Evolutionary conservation across 2,113 vertebrate genomes (phyloP).

Genomic region (Ceuthmochares aereus): DNA sequence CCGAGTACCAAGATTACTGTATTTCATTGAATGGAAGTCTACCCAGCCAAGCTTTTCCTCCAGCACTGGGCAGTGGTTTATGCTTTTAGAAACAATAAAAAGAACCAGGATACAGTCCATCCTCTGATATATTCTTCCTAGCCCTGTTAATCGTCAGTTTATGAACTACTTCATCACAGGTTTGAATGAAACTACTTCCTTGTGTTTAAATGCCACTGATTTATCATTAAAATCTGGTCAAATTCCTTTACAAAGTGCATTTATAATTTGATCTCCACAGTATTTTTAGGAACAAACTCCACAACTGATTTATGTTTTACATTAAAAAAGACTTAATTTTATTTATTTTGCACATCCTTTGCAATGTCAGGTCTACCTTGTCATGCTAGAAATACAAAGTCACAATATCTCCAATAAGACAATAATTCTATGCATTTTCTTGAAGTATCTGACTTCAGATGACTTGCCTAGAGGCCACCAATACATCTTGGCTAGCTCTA

Average conservation of each 20-base stretch:
- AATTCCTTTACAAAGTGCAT: background rate
- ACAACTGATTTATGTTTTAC: background rate
- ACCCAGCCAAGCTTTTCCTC: background rate
- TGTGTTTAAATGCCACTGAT: background rate
- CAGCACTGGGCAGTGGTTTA: background rate
- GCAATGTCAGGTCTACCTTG: background rate
- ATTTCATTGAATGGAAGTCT: background rate
- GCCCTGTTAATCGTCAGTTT: background rate
- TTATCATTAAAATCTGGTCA: background rate
- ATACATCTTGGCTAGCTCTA: background rate
- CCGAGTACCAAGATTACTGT: background rate
- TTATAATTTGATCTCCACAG: background rate
- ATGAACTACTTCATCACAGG: background rate
- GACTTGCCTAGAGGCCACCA: background rate
- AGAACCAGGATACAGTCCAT: background rate
- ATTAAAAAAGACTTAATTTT: background rate
- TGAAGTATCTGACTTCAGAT: background rate
- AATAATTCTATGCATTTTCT: background rate
- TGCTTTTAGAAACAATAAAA: background rate
- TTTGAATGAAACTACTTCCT: background rate
- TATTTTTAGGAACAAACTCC: background rate
- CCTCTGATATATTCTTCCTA: background rate
- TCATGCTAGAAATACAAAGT: background rate
- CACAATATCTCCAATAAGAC: background rate
- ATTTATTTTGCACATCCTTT: background rate